A percentile compares a stretch with the other conserved stretches of the same genome.
phyloP scores from a whole-genome alignment of 2,888 invertebrate genomes.

The Hesperia comma region DNA sequence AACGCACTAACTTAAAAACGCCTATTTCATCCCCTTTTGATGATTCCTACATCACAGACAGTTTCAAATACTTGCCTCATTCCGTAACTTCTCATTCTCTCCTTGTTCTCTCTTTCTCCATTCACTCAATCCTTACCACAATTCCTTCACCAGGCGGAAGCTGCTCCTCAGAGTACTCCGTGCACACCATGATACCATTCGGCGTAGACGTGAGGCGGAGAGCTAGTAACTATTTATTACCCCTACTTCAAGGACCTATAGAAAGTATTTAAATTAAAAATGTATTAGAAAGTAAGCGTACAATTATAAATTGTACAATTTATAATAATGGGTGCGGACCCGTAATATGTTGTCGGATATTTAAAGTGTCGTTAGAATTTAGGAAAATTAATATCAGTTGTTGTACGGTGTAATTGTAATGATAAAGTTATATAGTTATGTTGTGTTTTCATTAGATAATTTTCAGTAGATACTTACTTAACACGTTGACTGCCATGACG shows the following conservation, averaged over 20 bases:
- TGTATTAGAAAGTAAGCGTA: constrained; percentile 10
- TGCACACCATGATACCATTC: constrained; percentile 77
- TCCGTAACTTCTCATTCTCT: too few species aligned
- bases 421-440: too few species aligned
- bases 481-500: too few species aligned
- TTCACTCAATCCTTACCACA: constrained; percentile 1
- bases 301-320: background rate
- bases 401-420: background rate
- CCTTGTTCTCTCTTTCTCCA: background rate
- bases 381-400: too few species aligned
- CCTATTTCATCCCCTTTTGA: too few species aligned
- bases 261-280: constrained; percentile 9
- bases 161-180: constrained; percentile 75
- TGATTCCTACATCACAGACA: too few species aligned
- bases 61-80: too few species aligned
- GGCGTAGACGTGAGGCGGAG: constrained; percentile 71
- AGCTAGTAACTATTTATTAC: constrained; percentile 68
- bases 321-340: too few species aligned
- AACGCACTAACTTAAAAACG: too few species aligned
- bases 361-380: background rate
- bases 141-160: constrained; percentile 62
- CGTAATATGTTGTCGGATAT: background rate
- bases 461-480: too few species aligned
- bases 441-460: too few species aligned
- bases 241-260: background rate